Base-by-base conservation (phyloP, 64 coral and sea anemone species). In the Hydrozoanthus tunicans region DNA sequence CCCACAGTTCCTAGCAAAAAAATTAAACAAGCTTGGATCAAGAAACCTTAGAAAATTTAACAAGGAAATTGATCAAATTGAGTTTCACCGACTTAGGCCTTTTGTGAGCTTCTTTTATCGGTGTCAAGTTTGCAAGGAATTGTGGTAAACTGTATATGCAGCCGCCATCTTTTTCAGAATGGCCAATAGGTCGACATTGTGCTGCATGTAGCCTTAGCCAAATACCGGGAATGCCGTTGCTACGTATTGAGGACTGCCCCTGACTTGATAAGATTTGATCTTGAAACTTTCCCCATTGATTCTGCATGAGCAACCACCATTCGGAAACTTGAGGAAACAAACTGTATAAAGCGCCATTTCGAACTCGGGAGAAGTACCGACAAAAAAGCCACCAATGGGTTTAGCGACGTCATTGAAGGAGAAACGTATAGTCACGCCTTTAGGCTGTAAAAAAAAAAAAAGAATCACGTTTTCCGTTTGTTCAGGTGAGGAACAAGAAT, bases 301-400 rank as follows among this genome's bases (percentile, higher is more conserved):
- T 61, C 64, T 82, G 56, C 90, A 92, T 20, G 6, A 17, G 52
- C 90, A 92, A n/a, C 70, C 25, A 17, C 58, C 59, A 26, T 74
- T 74, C 14, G 90, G 90, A 61, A 82, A 75, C 23, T 82, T 82
- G 53, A 92, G 78, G 69, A 92, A 82, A 15, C 90, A 92, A 17
- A 92, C 64, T 17, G 90, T 92, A 68, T 92, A 92, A 9, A 92
- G 79, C 9, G 90, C 90, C 77, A 92, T 92, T 9, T 92, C 90
- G 59, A 92, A 92, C 15, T 73, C 90, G 5, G 90, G 90, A 64
- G 65, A 73, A 0, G 90, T 92, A 3, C 90, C 90, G 0, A 92
- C 56, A 10, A 92, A 83, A 56, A 92, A 68, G 5, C 90, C 81
- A 52, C 79, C 81, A 8, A 92, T 81, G 5, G 81, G 64, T 7